Conservation (phyloP, 2,888 invertebrate genomes). For the Drosophila subquinaria region DNA sequence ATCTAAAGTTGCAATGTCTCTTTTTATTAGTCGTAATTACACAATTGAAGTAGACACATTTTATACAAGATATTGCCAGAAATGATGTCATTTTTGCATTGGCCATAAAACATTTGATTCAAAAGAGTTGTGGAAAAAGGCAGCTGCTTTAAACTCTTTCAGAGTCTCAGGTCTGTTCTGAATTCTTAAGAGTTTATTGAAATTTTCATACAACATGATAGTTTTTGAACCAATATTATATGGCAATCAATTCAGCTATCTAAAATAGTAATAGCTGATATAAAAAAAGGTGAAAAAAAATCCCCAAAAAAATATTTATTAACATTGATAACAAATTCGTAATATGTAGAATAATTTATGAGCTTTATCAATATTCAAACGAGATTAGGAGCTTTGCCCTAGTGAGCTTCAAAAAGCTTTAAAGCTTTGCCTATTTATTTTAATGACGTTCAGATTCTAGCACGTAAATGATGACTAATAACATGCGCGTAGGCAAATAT, state of each 20-base stretch:
- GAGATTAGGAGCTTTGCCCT: background rate
- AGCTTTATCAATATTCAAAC: background rate
- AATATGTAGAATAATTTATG: background rate
- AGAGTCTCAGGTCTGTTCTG: background rate
- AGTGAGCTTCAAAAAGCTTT: background rate
- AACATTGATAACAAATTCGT: background rate
- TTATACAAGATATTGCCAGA: background rate
- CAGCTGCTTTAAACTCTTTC: background rate
- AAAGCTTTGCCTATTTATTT: slow-evolving; percentile 22
- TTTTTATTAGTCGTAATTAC: background rate
- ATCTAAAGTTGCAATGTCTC: background rate
- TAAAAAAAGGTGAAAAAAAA: background rate
- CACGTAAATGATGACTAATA: slow-evolving; percentile 2
- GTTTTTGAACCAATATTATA: no score
- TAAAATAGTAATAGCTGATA: no score
- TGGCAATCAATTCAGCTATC: no score
- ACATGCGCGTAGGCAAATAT: background rate
- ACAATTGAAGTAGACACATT: background rate
- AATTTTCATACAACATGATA: background rate
- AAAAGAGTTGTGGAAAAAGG: background rate
- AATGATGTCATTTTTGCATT: background rate
- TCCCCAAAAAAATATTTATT: background rate
- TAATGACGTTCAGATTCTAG: background rate
- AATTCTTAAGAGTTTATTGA: background rate
- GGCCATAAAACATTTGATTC: background rate